Evolutionary conservation across 2,113 vertebrate species (phyloP).

Genomic region (Chitala chitala): DNA sequence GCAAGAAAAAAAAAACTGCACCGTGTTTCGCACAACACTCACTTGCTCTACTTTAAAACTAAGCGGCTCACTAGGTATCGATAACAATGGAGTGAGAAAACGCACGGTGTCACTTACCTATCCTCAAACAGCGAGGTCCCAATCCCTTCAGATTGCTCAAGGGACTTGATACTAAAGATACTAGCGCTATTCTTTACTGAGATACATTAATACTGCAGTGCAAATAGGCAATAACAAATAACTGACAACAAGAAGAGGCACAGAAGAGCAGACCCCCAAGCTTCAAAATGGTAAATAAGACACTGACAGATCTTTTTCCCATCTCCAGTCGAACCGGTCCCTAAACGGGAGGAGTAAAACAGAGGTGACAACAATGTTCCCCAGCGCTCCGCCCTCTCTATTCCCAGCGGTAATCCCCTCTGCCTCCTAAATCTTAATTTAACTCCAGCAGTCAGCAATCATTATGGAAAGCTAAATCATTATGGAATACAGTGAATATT

Average conservation of each 20-base stretch:
- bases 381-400: no score
- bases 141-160: neutral
- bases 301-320: neutral
- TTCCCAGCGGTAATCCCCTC: no score
- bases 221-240: neutral
- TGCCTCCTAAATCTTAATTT: no score
- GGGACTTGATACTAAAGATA: neutral
- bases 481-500: no score
- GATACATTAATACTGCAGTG: neutral
- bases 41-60: neutral
- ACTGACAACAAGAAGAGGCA: neutral
- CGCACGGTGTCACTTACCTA: neutral
- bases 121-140: neutral
- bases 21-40: no score
- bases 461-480: no score
- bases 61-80: neutral
- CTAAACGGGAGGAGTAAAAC: slow-evolving; percentile 19
- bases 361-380: no score
- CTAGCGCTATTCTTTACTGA: neutral
- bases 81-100: neutral
- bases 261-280: neutral
- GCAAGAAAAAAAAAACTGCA: no score
- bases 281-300: slow-evolving; percentile 10
- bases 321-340: slow-evolving; percentile 23
- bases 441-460: no score